Base-by-base conservation (phyloP, 2,113 vertebrate species). In the Cyanoderma ruficeps region DNA sequence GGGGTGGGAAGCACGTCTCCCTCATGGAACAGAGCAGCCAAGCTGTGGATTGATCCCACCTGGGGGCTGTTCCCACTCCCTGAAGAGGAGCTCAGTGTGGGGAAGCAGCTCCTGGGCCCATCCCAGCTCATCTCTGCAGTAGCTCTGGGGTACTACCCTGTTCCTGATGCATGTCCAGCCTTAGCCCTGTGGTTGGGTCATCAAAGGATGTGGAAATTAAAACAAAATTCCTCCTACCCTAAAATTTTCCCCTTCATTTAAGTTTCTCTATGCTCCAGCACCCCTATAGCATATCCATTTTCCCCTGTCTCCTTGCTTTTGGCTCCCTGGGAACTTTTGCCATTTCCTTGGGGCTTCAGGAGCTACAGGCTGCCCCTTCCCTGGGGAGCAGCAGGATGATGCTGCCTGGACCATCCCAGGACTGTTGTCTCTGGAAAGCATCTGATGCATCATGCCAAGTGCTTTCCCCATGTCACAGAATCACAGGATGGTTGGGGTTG, bases 371-470 rank as follows among this genome's bases (percentile, higher is more conserved):
- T 42, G 39, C 39, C 39, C 52, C 15, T 47, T 52, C 16, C 13
- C 50, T 5, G 3, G 30, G n/a, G 20, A 67, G 39, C 59, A n/a
- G n/a, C 16, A 3, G 69, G n/a, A 24, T 1, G 13, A 5, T 23
- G 59, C 57, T 85, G 42, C 44, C 33, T 2, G 39, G 21, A 23
- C 33, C 50, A 3, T 17, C 41, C 24, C 6, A 24, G 33, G 44
- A 17, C 37, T 61, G n/a, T 24, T 50, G 15, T 68, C 55, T 41
- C 35, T 23, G 5, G 46, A 30, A 50, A 42, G 35, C 28, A 4
- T 37, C 60, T 0, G 0, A 1, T 25, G 61, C 7, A 3, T 67
- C 5, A 2, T 13, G n/a, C 50, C 2, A 3, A n/a, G 2, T 3
- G 6, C 25, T 63, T 59, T 69, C 68, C 46, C 37, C 3, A 0